A percentile compares a stretch with the other conserved stretches of the same genome.
These are phyloP conservation scores for Drosophila orena DNA, from an alignment of 1,140 invertebrate species.

Conservation along the genomic window DNA sequence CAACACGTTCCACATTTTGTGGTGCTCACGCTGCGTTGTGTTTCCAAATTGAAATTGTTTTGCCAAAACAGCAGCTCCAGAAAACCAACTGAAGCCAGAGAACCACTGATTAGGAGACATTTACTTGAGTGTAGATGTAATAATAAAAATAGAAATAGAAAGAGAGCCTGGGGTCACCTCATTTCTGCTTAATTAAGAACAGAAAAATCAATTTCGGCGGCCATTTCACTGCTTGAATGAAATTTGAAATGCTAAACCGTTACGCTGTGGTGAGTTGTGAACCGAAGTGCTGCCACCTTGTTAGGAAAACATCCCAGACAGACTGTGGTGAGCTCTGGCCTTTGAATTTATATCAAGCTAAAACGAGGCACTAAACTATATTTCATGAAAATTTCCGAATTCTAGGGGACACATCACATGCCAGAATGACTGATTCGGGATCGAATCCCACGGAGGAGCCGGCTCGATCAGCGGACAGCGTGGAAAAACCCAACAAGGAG, in stretches of 20 bases:
- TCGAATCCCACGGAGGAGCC: neutral
- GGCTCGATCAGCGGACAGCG: neutral
- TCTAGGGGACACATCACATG: conserved; percentile 2
- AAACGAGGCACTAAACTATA: neutral
- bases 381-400: neutral
- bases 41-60: conserved; percentile 80
- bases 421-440: neutral
- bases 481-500: neutral
- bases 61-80: conserved; percentile 18
- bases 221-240: neutral
- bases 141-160: neutral
- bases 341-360: conserved; percentile 10
- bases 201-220: neutral
- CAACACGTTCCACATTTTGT: conserved; percentile 75
- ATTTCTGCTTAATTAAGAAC: neutral
- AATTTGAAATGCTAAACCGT: neutral
- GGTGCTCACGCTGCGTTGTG: conserved; percentile 64
- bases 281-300: neutral
- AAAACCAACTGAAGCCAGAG: no score
- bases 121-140: neutral
- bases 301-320: neutral
- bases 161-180: neutral
- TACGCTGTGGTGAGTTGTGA: neutral
- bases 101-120: neutral
- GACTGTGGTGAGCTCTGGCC: neutral